Base-by-base conservation (phyloP, 2,113 vertebrate genomes). In the Paralichthys olivaceus region DNA sequence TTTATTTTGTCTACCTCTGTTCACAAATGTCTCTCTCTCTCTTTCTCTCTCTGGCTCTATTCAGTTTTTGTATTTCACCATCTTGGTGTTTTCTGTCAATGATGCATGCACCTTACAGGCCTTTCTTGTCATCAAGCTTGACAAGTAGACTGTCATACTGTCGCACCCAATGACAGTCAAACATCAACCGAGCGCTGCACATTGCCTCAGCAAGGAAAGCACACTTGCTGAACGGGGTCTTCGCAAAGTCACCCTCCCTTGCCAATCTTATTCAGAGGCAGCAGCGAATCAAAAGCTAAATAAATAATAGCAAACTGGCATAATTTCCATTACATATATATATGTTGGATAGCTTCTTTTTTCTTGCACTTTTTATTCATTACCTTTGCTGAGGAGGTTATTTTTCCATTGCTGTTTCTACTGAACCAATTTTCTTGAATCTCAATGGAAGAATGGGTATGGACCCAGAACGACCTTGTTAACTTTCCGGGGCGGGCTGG, bases 91-190 rank as follows among this genome's bases (percentile, higher is more conserved):
- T 81, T 77, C 77, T 67, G 77, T 68, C 79, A 77, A 56, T 74
- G 85, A 89, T 85, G 75, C 54, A 72, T 72, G 72, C 84, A 79
- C 81, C 86, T 87, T 83, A 75, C 79, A 83, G 90, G 86, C 69
- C 40, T 83, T 75, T 74, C 80, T 70, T 83, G 83, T 89, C 90
- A 87, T 72, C 34, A n/a, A 63, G 69, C 43, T 79, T 91, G 85
- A 93, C 89, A 88, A 80, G 83, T 78, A 43, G 71, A 83, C 81
- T 90, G 89, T 89, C 84, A 83, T 68, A 54, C 75, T 89, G 89
- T 93, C 90, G 26, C 61, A 82, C 75, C 49, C 80, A 75, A 91
- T 93, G 82, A 91, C 72, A 63, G 75, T 93, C 88, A 88, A 84
- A 73, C 60, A 45, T 78, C 69, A 75, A 62, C 60, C 2, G 66